Evolutionary conservation across 2,113 vertebrate genomes (phyloP).

Genomic region (Tichodroma muraria): DNA sequence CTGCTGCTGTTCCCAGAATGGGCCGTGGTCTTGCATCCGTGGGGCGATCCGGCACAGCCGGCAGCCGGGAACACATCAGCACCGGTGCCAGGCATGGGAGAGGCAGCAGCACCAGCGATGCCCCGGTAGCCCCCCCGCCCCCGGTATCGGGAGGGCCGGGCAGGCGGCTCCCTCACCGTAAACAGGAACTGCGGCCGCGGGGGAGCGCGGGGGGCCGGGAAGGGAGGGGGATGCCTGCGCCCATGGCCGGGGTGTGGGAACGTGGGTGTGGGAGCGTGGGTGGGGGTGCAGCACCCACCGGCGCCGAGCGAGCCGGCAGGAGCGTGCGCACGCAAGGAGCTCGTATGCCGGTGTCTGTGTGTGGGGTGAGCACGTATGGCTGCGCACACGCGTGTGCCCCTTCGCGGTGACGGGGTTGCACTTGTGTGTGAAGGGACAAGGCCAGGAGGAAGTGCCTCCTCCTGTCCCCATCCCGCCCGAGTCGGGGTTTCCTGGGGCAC

Average conservation of each 20-base stretch:
- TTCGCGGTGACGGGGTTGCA: not conserved
- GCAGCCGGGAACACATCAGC: not conserved
- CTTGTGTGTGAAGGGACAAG: not conserved
- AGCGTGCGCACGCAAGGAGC: rapidly evolving
- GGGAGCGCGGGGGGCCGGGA: not conserved
- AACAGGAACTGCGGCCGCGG: slow-evolving; percentile 21
- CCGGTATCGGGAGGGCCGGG: not conserved
- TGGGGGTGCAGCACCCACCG: not conserved
- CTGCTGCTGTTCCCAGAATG: not conserved
- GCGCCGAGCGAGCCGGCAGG: not conserved
- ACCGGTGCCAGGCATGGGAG: not conserved
- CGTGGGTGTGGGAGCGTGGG: not conserved
- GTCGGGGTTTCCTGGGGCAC: not conserved
- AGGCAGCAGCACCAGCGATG: not conserved
- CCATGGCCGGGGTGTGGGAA: not conserved
- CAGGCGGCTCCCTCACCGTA: not conserved
- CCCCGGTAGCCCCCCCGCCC: not conserved
- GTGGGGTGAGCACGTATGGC: not conserved
- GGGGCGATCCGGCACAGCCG: not conserved
- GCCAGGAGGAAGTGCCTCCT: not conserved
- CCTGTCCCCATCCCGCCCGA: not conserved
- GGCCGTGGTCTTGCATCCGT: not conserved
- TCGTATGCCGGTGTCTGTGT: rapidly evolving
- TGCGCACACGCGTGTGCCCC: not conserved
- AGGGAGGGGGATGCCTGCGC: not conserved